A percentile compares a stretch with the other conserved stretches of the same genome.
phyloP scores from a whole-genome alignment of 1,140 invertebrate genomes.

The Vanessa tameamea region DNA sequence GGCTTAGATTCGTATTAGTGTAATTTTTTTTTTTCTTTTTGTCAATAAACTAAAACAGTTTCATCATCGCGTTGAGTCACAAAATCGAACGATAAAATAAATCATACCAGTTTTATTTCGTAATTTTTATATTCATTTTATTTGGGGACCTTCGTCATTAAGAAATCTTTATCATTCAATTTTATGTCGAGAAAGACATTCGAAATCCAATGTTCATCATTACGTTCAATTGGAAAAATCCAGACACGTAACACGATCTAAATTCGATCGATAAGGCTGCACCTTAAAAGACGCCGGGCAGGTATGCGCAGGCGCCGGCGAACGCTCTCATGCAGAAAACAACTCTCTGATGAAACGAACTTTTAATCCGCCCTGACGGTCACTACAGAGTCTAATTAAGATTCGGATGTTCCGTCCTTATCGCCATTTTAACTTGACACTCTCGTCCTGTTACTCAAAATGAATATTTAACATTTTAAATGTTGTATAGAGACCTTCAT shows the following conservation, averaged over 20 bases:
- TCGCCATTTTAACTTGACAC: constrained; percentile 44
- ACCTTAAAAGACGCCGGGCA: constrained; percentile 64
- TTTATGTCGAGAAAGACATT: constrained; percentile 37
- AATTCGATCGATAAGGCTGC: constrained; percentile 55
- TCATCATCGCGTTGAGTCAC: constrained; percentile 19
- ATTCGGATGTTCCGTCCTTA: constrained; percentile 48
- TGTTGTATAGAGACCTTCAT: constrained; percentile 32
- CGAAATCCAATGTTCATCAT: constrained; percentile 38
- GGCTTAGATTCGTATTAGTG: not conserved
- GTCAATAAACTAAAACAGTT: constrained; percentile 4
- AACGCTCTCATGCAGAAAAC: constrained; percentile 68
- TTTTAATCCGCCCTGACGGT: constrained; percentile 71
- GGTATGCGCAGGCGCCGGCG: constrained; percentile 61
- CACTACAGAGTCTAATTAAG: constrained; percentile 73
- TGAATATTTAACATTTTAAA: constrained; percentile 2
- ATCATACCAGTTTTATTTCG: constrained; percentile 27
- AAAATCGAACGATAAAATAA: constrained; percentile 27
- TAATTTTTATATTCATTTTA: constrained; percentile 38
- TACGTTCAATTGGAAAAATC: constrained; percentile 45
- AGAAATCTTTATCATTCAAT: constrained; percentile 31
- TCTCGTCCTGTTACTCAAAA: not conserved
- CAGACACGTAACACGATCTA: constrained; percentile 64
- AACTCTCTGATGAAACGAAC: constrained; percentile 70
- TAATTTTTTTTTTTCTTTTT: not conserved
- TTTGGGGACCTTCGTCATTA: constrained; percentile 31